Evolutionary conservation across 2,888 invertebrate species (phyloP).

Genomic region (Eugnorisma glareosa): DNA sequence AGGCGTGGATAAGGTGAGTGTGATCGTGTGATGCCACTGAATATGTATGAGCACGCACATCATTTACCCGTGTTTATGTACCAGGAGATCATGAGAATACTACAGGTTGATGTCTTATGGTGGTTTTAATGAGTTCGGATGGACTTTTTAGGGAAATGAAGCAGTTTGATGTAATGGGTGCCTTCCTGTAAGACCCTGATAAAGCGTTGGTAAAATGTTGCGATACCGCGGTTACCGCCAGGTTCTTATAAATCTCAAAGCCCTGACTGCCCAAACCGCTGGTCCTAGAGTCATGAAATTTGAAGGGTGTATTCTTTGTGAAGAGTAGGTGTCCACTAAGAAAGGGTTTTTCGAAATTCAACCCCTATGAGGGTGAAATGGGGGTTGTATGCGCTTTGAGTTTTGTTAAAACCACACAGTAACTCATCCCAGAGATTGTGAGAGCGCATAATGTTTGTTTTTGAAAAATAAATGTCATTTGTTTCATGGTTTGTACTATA

Average conservation of each 20-base stretch:
- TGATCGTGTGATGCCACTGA: constrained; percentile 68
- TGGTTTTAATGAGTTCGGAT: constrained; percentile 8
- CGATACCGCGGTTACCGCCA: not conserved
- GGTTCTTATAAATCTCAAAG: not conserved
- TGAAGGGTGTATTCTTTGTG: no score
- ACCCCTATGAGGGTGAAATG: no score
- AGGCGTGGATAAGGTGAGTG: constrained; percentile 63
- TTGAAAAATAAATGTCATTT: no score
- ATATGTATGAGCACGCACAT: constrained; percentile 81
- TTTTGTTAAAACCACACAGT: no score
- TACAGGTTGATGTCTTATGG: constrained; percentile 38
- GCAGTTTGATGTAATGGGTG: not conserved
- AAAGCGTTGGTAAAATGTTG: not conserved
- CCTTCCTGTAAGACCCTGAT: not conserved
- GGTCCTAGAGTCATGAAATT: no score
- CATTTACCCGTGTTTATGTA: constrained; percentile 73
- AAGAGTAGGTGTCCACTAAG: no score
- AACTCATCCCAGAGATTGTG: no score
- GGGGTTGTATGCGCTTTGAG: no score
- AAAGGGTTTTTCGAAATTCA: no score
- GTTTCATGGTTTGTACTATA: no score
- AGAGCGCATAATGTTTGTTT: no score
- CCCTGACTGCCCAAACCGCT: no score
- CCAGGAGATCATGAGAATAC: constrained; percentile 53
- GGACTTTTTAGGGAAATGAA: constrained; percentile 27